Evolutionary conservation across 2,113 vertebrate genomes (phyloP).

Genomic region (Irena cyanogastra): DNA sequence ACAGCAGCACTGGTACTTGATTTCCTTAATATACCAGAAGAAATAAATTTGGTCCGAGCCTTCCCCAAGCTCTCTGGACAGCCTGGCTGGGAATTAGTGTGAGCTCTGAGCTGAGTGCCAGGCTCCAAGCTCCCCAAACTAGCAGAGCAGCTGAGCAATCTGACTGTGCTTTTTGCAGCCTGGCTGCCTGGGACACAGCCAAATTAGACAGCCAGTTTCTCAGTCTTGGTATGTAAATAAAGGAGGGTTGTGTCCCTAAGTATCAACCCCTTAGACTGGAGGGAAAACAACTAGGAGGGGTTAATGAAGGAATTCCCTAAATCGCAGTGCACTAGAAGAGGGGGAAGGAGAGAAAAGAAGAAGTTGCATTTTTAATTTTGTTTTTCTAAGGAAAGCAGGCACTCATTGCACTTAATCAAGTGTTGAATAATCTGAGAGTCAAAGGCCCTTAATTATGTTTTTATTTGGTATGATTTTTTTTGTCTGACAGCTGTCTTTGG

Average conservation of each 20-base stretch:
- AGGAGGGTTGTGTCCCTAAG: background rate
- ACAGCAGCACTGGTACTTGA: background rate
- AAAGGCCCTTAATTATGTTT: constrained; percentile 47
- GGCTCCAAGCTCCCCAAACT: background rate
- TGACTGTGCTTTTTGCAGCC: constrained; percentile 22
- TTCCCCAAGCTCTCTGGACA: background rate
- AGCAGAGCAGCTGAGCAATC: constrained; percentile 18
- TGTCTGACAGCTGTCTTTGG: background rate
- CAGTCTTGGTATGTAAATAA: constrained; percentile 23
- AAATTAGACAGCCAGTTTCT: constrained; percentile 29
- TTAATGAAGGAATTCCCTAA: background rate
- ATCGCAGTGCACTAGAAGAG: background rate
- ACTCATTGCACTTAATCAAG: background rate
- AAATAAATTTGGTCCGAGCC: background rate
- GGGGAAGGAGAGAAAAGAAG: background rate
- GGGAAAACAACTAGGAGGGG: background rate
- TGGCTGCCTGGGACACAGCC: constrained; percentile 22
- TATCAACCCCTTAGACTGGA: background rate
- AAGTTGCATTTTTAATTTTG: background rate
- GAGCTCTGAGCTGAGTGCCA: background rate
- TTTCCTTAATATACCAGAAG: background rate
- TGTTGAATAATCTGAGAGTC: background rate
- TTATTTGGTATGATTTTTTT: background rate
- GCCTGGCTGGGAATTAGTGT: background rate
- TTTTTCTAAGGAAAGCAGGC: background rate